Conservation (phyloP, 2,113 vertebrate genomes). For the Aphelocoma coerulescens region DNA sequence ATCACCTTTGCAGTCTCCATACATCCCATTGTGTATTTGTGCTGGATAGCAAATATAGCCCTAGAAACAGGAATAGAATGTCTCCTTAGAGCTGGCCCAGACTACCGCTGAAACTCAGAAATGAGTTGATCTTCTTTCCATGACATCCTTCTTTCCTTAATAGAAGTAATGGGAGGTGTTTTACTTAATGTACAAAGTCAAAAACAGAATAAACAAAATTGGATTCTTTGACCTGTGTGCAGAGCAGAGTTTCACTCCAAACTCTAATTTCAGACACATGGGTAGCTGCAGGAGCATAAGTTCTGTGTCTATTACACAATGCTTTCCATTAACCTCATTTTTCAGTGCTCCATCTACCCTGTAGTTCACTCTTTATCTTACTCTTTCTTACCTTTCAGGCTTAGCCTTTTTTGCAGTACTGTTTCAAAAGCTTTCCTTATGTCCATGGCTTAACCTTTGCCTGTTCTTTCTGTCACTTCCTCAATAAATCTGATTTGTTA, state of each 20-base stretch:
- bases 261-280: background rate
- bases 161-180: background rate
- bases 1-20: background rate
- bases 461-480: conserved; percentile 60
- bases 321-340: background rate
- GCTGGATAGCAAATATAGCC: background rate
- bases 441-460: conserved; percentile 47
- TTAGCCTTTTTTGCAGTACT: conserved; percentile 7
- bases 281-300: background rate
- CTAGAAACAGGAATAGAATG: background rate
- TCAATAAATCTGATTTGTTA: conserved; percentile 70
- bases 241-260: background rate
- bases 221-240: background rate
- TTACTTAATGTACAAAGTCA: background rate
- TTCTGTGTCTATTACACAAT: background rate
- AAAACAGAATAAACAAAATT: background rate
- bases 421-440: conserved; percentile 62
- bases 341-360: background rate
- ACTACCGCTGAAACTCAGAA: background rate
- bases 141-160: background rate
- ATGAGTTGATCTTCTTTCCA: background rate
- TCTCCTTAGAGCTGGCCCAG: background rate
- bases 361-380: background rate
- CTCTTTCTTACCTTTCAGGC: background rate
- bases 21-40: background rate